A percentile compares a stretch with the other conserved stretches of the same genome.
phyloP scores from a whole-genome alignment of 2,797 vertebrate genomes.

The Macropus fuliginosus region DNA sequence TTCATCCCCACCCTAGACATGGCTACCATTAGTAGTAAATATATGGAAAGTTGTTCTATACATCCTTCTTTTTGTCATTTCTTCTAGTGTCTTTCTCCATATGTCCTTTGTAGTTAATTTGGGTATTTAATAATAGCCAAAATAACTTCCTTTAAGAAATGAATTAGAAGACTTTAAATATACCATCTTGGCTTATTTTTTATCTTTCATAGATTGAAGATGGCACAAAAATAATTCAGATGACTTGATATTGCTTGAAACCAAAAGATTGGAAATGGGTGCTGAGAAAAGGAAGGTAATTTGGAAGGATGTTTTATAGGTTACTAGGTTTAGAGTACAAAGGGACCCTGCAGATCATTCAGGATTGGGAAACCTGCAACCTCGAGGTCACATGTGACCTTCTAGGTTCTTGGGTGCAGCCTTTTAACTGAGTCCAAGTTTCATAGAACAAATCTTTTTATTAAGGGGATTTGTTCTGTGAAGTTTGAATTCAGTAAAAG shows the following conservation, averaged over 20 bases:
- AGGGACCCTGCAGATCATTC: background rate
- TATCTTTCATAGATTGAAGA: slow-evolving; percentile 20
- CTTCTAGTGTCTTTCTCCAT: too few relatives aligned
- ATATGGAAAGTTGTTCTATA: too few relatives aligned
- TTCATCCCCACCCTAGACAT: background rate
- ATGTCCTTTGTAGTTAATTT: too few relatives aligned
- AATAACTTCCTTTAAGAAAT: slow-evolving; percentile 45
- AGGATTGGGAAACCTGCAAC: too few relatives aligned
- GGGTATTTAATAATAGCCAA: background rate
- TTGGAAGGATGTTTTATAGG: background rate
- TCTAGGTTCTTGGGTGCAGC: too few relatives aligned
- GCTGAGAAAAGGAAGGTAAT: background rate
- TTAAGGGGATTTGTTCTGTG: too few relatives aligned
- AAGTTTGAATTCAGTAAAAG: too few relatives aligned
- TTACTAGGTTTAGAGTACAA: background rate
- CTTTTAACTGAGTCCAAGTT: too few relatives aligned
- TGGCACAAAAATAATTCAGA: background rate
- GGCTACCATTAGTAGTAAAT: background rate
- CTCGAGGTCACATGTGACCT: too few relatives aligned
- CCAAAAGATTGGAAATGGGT: background rate
- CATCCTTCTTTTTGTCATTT: too few relatives aligned
- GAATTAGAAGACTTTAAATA: slow-evolving; percentile 42
- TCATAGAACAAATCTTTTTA: too few relatives aligned
- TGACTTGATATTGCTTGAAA: slow-evolving; percentile 21
- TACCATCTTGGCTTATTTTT: slow-evolving; percentile 3